Evolutionary conservation across 2,113 vertebrate species (phyloP).

Genomic region (Pituophis catenifer): DNA sequence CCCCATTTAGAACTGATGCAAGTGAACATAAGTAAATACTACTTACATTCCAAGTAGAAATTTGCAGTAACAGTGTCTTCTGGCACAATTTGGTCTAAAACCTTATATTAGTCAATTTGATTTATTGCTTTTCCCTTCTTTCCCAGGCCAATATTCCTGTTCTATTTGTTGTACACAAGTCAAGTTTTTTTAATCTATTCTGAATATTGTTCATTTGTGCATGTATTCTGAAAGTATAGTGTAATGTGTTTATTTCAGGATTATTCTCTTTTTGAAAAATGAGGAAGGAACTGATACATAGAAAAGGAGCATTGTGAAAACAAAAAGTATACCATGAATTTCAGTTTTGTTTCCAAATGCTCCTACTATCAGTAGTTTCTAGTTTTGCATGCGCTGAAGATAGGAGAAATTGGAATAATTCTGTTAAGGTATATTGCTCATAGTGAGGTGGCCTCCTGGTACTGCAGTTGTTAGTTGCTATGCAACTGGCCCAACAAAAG

Average conservation of each 20-base stretch:
- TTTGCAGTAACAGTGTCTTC: not conserved
- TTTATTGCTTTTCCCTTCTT: not conserved
- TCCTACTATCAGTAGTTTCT: not conserved
- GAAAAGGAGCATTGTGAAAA: not conserved
- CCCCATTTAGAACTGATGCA: not conserved
- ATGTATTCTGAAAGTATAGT: not conserved
- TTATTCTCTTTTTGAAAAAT: conserved; percentile 4
- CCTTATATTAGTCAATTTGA: not conserved
- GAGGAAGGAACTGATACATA: not conserved
- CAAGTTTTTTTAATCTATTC: not conserved
- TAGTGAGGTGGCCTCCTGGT: accelerated
- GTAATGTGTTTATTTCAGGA: not conserved
- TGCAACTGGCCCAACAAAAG: not conserved
- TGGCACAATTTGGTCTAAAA: not conserved
- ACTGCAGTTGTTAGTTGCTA: conserved; percentile 5
- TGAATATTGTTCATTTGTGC: not conserved
- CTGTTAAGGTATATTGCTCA: not conserved
- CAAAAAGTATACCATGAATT: not conserved
- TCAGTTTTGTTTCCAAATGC: not conserved
- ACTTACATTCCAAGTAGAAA: not conserved
- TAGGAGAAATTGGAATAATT: not conserved
- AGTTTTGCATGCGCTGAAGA: not conserved
- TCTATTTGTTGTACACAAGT: not conserved
- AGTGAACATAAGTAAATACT: not conserved
- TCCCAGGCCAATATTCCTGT: not conserved